Base-by-base conservation (phyloP, 2,888 invertebrate species). In the Axea sp. region DNA sequence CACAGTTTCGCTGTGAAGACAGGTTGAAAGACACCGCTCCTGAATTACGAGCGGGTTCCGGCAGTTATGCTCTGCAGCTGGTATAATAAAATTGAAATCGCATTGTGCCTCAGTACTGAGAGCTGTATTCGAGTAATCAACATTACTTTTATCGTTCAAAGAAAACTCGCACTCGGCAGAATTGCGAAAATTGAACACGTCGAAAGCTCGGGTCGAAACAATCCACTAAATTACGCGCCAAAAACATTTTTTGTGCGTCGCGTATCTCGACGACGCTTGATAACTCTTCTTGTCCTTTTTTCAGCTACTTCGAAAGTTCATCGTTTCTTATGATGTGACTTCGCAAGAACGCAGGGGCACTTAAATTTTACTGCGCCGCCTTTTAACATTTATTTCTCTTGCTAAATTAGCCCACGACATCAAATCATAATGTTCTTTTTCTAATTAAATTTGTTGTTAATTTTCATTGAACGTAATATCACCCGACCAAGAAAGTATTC, bases 81-180 rank as follows among this genome's bases (percentile, higher is more conserved):
- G 80, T 75, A 80, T 78, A 83, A 82, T 84, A 82, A 85, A 84
- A 83, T 83, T 79, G 81, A 82, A 82, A 82, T 81, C 81, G 79
- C 77, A 83, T 84, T 84, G 83, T 85, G 60, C 64, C 51, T 53
- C 62, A 57, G 59, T 73, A 51, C 67, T 74, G 22, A 76, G 73
- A 57, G 49, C 77, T 67, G 75, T 75, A 35, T 24, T 19, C 30
- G 22, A 47, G 81, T 77, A 82, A 81, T 82, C 73, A 80, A 65
- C 79, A 67, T 75, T 78, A 72, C 79, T 84, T 83, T 84, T 81
- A 82, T 84, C 82, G 83, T 78, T 78, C 76, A 75, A 74, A 79
- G 81, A 82, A 82, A 80, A 78, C 75, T 76, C 65, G 22, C 49
- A 39, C 47, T 41, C 31, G 33, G 30, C 47, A 19, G 28, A 47